These are phyloP conservation scores for Odontothrips loti DNA, from an alignment of 2,888 invertebrate species.

Conservation along the genomic window DNA sequence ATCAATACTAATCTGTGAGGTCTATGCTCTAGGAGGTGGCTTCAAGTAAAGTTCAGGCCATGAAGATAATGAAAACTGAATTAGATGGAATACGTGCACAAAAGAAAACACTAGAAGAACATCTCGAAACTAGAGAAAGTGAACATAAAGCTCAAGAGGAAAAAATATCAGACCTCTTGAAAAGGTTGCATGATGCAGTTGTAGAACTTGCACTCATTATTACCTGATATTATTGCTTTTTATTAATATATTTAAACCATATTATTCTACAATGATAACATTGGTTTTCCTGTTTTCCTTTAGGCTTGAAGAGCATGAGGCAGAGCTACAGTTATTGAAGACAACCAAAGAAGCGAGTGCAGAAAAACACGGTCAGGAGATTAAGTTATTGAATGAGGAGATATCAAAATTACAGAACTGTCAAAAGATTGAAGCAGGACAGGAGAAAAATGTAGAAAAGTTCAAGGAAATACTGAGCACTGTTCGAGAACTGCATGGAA, in stretches of 20 bases:
- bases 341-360: not conserved
- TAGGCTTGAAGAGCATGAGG: not conserved
- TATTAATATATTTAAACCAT: too few species aligned
- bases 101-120: not conserved
- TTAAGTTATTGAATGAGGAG: not conserved
- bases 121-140: constrained; percentile 13
- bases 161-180: not conserved
- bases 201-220: too few species aligned
- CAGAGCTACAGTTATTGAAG: not conserved
- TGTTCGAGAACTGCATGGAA: not conserved
- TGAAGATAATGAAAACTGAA: constrained; percentile 40
- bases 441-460: not conserved
- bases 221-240: too few species aligned
- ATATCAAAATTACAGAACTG: not conserved
- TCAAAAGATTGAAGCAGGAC: not conserved
- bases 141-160: constrained; percentile 1
- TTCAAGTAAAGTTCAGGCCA: constrained; percentile 39
- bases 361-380: not conserved
- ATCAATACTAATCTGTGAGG: not conserved
- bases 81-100: constrained; percentile 33
- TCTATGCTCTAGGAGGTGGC: constrained; percentile 35
- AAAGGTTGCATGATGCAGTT: not conserved
- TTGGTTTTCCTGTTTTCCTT: not conserved
- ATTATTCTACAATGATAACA: not conserved
- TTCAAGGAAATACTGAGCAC: constrained; percentile 43